Conservation (phyloP, 1,140 invertebrate genomes). For the Procambarus virginalis region DNA sequence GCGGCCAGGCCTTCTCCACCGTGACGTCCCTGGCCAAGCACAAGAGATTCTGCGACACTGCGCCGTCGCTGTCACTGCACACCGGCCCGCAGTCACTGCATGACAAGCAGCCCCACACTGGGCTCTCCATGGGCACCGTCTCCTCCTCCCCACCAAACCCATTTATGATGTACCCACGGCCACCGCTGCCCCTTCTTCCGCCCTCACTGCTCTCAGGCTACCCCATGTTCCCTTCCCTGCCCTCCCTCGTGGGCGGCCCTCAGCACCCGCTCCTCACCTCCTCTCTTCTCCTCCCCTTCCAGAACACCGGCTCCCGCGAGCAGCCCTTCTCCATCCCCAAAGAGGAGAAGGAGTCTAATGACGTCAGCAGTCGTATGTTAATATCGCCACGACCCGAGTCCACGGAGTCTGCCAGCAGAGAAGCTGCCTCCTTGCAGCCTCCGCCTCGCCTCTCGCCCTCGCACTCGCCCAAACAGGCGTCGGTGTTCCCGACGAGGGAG, state of each 20-base stretch:
- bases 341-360: slow-evolving; percentile 54
- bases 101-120: slow-evolving; percentile 82
- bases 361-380: slow-evolving; percentile 18
- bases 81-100: slow-evolving; percentile 78
- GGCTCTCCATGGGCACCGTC: slow-evolving; percentile 76
- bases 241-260: slow-evolving; percentile 61
- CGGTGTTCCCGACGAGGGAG: slow-evolving; percentile 45
- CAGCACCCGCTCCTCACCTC: slow-evolving; percentile 68
- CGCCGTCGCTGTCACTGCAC: slow-evolving; percentile 75
- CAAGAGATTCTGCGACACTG: slow-evolving; percentile 79
- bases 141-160: slow-evolving; percentile 73
- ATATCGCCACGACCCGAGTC: slow-evolving; percentile 31
- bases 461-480: slow-evolving; percentile 44
- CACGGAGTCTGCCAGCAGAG: slow-evolving; percentile 35
- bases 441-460: slow-evolving; percentile 21
- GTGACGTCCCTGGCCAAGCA: slow-evolving; percentile 83
- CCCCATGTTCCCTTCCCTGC: slow-evolving; percentile 62
- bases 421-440: slow-evolving; percentile 13
- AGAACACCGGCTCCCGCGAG: slow-evolving; percentile 34
- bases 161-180: slow-evolving; percentile 67
- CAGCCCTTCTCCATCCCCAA: slow-evolving; percentile 30
- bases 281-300: slow-evolving; percentile 65
- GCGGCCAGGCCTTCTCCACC: slow-evolving; percentile 91
- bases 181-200: slow-evolving; percentile 63
- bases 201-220: slow-evolving; percentile 67